Evolutionary conservation across 2,113 vertebrate genomes (phyloP).

Genomic region (Dryoscopus gambensis): DNA sequence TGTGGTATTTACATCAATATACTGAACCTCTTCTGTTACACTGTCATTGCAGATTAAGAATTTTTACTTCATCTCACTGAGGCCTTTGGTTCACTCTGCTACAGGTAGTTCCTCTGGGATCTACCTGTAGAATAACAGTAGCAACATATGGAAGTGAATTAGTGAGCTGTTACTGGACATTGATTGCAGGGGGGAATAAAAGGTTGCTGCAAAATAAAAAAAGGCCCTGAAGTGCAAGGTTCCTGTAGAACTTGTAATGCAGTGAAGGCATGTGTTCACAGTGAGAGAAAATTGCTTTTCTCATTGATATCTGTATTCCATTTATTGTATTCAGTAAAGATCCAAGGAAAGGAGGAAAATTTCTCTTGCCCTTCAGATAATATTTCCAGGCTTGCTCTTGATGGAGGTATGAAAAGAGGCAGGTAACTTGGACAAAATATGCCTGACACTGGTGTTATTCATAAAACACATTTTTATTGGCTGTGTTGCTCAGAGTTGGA

Average conservation of each 20-base stretch:
- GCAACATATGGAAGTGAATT: neutral
- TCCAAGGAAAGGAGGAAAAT: neutral
- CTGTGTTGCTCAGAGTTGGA: neutral
- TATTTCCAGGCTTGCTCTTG: neutral
- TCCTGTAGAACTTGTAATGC: neutral
- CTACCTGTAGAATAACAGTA: neutral
- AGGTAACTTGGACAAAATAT: neutral
- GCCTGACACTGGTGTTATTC: neutral
- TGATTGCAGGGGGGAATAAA: neutral
- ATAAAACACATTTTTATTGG: neutral
- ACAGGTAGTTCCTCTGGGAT: neutral
- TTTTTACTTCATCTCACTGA: neutral
- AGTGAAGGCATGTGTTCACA: neutral
- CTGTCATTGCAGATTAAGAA: neutral
- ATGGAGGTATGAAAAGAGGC: neutral
- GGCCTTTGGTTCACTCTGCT: neutral
- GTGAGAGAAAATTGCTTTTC: neutral
- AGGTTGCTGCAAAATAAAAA: neutral
- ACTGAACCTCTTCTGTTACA: neutral
- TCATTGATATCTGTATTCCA: neutral
- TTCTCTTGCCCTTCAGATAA: neutral
- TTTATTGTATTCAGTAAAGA: neutral
- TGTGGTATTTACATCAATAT: neutral
- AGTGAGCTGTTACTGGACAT: neutral
- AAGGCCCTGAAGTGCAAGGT: neutral